These are phyloP conservation scores for Gymnothorax reevesii DNA, from an alignment of 2,797 vertebrate species.

Conservation along the genomic window DNA sequence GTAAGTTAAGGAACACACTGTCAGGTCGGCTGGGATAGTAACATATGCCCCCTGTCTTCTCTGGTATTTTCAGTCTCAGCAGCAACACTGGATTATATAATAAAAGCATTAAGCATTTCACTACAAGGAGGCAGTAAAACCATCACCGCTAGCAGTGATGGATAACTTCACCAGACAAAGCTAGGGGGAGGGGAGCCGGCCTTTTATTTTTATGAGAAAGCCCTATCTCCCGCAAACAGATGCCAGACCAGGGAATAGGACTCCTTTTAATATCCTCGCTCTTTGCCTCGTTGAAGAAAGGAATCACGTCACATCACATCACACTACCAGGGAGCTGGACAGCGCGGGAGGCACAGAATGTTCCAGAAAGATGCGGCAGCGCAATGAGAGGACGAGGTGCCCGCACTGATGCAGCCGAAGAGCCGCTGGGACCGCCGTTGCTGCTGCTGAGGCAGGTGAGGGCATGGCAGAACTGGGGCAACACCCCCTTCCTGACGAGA, in stretches of 20 bases:
- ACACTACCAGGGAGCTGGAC: conserved; percentile 16
- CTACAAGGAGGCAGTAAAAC: conserved; percentile 54
- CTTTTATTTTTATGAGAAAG: conserved; percentile 46
- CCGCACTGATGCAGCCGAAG: background rate
- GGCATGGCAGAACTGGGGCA: background rate
- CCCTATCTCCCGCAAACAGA: conserved; percentile 57
- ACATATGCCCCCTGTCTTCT: background rate
- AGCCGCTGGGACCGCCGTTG: background rate
- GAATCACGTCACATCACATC: conserved; percentile 38
- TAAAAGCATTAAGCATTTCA: conserved; percentile 43
- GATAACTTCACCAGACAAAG: conserved; percentile 45
- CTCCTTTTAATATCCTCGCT: conserved; percentile 37
- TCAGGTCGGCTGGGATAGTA: background rate
- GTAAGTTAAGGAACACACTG: background rate
- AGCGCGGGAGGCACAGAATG: background rate
- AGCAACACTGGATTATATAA: conserved; percentile 41
- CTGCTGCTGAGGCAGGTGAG: background rate
- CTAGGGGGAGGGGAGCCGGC: background rate
- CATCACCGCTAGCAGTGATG: conserved; percentile 56
- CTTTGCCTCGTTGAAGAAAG: conserved; percentile 40
- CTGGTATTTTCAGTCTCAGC: conserved; percentile 42
- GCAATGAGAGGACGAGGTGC: background rate
- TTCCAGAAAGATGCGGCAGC: background rate
- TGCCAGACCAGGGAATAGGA: conserved; percentile 32
- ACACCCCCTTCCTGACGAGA: background rate